Conservation (phyloP, 2,888 invertebrate genomes). For the Tetragonula carbonaria region DNA sequence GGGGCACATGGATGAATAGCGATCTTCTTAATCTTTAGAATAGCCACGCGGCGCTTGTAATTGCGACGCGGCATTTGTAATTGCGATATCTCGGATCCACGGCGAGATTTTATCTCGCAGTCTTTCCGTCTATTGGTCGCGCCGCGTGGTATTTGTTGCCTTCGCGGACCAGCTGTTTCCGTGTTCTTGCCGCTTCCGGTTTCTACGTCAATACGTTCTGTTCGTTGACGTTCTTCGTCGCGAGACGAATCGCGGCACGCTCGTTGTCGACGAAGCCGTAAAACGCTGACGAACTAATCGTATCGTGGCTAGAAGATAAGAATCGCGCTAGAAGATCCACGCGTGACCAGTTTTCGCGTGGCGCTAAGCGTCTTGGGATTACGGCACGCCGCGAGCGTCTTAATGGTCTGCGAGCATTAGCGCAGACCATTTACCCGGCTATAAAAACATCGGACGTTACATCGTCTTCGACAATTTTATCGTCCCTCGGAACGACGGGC, state of each 20-base stretch:
- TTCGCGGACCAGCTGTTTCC: neutral
- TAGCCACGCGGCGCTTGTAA: neutral
- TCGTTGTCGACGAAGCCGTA: conserved; percentile 16
- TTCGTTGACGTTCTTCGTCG: neutral
- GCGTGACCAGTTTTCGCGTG: conserved; percentile 41
- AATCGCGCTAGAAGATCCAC: conserved; percentile 59
- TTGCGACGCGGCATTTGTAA: conserved; percentile 28
- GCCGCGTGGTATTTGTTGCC: too few relatives aligned
- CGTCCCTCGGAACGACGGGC: conserved; percentile 26
- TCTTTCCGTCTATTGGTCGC: neutral
- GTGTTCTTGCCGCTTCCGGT: neutral
- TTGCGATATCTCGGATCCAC: neutral
- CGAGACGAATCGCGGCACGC: conserved; percentile 43
- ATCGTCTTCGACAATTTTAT: conserved; percentile 56
- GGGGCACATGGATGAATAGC: neutral
- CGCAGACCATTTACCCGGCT: conserved; percentile 63
- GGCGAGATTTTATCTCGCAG: neutral
- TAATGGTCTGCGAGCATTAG: conserved; percentile 68
- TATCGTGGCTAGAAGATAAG: conserved; percentile 58
- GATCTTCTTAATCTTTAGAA: conserved; percentile 22
- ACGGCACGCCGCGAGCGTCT: conserved; percentile 50
- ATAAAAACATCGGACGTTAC: conserved; percentile 65
- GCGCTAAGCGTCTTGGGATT: conserved; percentile 55
- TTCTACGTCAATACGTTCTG: neutral
- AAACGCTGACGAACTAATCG: conserved; percentile 60